Conservation (phyloP, 2,113 vertebrate species). For the Bubo blakistoni region DNA sequence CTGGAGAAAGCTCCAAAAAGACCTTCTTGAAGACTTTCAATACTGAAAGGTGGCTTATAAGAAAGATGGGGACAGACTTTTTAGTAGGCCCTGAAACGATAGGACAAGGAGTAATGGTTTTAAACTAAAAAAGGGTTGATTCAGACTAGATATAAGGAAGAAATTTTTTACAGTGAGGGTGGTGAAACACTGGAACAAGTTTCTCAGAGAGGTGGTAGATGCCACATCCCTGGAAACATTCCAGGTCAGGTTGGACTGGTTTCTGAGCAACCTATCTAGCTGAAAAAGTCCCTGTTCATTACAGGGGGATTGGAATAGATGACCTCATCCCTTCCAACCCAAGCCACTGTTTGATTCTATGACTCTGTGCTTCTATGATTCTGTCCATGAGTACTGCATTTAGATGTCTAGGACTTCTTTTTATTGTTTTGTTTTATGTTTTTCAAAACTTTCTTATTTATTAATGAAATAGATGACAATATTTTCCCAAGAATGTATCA, state of each 20-base stretch:
- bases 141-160: background rate
- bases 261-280: too few species aligned
- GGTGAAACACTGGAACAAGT: background rate
- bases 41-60: background rate
- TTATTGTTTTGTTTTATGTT: background rate
- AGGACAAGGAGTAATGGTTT: background rate
- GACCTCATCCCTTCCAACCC: background rate
- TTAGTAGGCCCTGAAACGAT: background rate
- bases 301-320: background rate
- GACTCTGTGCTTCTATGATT: background rate
- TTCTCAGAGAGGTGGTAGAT: background rate
- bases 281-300: background rate
- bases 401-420: background rate
- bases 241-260: too few species aligned
- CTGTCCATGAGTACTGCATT: background rate
- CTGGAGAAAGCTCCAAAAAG: too few species aligned
- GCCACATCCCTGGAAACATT: background rate
- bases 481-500: background rate
- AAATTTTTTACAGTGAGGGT: too few species aligned
- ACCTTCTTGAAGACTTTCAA: background rate
- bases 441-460: background rate
- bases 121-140: background rate
- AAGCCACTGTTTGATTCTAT: background rate
- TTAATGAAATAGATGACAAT: background rate
- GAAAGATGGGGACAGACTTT: background rate